These are phyloP conservation scores for Hedya salicella DNA, from an alignment of 2,888 invertebrate species.

Conservation along the genomic window DNA sequence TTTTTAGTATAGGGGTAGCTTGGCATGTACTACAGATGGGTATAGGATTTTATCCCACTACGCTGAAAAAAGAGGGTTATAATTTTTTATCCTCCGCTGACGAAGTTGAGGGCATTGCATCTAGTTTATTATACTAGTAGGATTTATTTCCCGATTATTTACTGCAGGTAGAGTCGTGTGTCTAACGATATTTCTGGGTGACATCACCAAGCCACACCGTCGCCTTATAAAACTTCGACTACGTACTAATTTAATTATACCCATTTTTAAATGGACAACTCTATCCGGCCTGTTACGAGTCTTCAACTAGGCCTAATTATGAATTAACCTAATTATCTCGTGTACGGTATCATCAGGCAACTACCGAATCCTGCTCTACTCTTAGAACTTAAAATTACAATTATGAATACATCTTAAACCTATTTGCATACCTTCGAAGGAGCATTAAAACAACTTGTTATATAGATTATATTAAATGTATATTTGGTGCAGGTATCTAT, in stretches of 20 bases:
- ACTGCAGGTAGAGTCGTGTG: constrained; percentile 33
- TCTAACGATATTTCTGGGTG: constrained; percentile 45
- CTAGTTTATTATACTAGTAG: too few species aligned
- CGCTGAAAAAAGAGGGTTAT: too few species aligned
- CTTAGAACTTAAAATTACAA: not conserved
- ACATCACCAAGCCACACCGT: constrained; percentile 48
- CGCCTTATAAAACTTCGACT: constrained; percentile 41
- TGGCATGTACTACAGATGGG: too few species aligned
- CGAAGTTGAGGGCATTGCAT: too few species aligned
- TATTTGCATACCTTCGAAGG: too few species aligned
- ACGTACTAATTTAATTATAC: constrained; percentile 39
- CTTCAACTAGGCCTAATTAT: constrained; percentile 28
- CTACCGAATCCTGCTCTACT: not conserved
- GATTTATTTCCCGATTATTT: not conserved
- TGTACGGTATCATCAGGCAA: not conserved
- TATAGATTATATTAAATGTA: too few species aligned
- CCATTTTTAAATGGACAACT: constrained; percentile 27
- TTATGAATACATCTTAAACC: not conserved
- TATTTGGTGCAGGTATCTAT: too few species aligned
- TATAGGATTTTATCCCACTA: too few species aligned
- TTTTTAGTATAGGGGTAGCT: too few species aligned
- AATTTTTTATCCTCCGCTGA: too few species aligned
- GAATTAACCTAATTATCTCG: constrained; percentile 31
- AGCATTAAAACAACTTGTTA: too few species aligned
- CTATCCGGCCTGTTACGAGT: constrained; percentile 22